A percentile compares a stretch with the other conserved stretches of the same genome.
Evolutionary conservation across 2,113 vertebrate species (phyloP).

Genomic region (Telmatochromis sp.): DNA sequence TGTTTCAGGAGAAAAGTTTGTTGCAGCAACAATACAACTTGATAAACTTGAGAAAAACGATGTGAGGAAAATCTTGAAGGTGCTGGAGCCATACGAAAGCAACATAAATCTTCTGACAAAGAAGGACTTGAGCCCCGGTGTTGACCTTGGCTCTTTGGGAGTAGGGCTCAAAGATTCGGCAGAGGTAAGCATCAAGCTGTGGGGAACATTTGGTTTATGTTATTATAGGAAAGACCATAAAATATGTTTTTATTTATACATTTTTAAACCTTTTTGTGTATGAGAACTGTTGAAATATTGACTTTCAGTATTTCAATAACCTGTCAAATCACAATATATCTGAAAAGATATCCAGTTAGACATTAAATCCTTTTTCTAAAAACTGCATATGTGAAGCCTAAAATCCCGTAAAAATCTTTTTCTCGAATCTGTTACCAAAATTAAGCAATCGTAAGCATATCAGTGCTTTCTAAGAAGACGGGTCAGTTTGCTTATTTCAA

Average conservation of each 20-base stretch:
- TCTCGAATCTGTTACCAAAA: neutral
- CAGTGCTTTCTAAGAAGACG: neutral
- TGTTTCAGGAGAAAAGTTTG: constrained; percentile 62
- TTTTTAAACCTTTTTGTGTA: neutral
- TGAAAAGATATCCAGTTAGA: neutral
- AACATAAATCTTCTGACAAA: constrained; percentile 66
- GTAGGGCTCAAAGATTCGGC: neutral
- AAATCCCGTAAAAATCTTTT: neutral
- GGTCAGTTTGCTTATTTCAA: neutral
- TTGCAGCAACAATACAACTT: constrained; percentile 67
- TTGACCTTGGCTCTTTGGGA: constrained; percentile 2
- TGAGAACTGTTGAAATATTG: neutral
- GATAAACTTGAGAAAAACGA: constrained; percentile 61
- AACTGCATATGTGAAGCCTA: neutral
- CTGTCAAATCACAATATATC: neutral
- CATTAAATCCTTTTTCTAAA: neutral
- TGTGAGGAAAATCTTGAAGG: constrained; percentile 46
- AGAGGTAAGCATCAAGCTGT: constrained; percentile 23
- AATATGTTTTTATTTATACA: neutral
- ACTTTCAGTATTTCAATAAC: neutral
- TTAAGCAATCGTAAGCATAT: neutral
- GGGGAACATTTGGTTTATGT: neutral
- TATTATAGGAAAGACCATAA: neutral
- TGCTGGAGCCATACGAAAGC: constrained; percentile 61
- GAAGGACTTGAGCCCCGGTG: constrained; percentile 10